These are phyloP conservation scores for Loriculus beryllinus DNA, from an alignment of 2,797 vertebrate species.

Conservation along the genomic window DNA sequence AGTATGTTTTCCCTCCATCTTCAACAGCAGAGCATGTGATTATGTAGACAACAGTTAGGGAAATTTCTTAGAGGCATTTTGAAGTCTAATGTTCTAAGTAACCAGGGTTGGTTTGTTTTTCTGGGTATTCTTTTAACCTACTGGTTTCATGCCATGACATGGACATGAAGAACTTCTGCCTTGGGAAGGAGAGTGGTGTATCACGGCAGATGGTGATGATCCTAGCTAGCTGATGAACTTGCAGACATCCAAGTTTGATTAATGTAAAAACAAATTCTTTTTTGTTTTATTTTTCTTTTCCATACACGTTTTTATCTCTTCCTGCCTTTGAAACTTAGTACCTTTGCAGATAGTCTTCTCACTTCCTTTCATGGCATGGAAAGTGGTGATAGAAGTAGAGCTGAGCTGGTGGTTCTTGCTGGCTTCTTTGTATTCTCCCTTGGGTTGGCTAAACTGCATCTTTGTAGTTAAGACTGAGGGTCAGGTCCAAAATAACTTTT, in stretches of 20 bases:
- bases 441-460: not conserved
- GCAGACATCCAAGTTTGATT: not conserved
- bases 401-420: not conserved
- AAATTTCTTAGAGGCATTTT: not conserved
- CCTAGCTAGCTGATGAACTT: not conserved
- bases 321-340: not conserved
- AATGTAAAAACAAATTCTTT: not conserved
- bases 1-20: not conserved
- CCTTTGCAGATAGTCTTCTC: not conserved
- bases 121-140: not conserved
- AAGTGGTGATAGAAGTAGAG: not conserved
- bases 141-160: not conserved
- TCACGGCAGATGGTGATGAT: not conserved
- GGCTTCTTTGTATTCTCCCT: not conserved
- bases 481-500: not conserved
- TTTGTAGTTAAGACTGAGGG: not conserved
- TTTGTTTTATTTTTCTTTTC: not conserved
- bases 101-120: not conserved
- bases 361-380: rapidly evolving
- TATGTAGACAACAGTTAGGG: not conserved
- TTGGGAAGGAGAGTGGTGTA: not conserved
- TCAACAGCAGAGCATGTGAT: not conserved
- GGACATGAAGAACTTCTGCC: not conserved
- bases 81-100: not conserved
- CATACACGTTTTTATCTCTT: not conserved